Conservation (phyloP, 2,888 invertebrate genomes). For the Augochlorella aurata region DNA sequence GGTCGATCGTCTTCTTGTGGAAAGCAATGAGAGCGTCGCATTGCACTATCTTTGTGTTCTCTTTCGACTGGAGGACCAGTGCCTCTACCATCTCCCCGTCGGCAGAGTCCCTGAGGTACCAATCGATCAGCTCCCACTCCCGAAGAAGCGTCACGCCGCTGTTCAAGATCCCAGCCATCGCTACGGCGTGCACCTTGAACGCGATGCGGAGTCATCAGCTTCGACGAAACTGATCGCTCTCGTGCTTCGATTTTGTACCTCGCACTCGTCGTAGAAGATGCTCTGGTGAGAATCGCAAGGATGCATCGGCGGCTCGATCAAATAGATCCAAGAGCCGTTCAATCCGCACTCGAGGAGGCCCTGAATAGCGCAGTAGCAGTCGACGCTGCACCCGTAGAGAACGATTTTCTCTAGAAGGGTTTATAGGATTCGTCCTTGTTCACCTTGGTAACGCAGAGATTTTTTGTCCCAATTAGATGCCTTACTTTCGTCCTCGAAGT, state of each 20-base stretch:
- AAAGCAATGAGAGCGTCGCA: conserved; percentile 85
- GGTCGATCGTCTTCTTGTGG: conserved; percentile 83
- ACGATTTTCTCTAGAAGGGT: conserved; percentile 80
- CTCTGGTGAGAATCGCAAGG: conserved; percentile 66
- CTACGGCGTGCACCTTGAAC: conserved; percentile 83
- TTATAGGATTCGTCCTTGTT: not conserved
- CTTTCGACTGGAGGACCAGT: conserved; percentile 83
- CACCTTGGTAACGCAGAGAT: too few species aligned
- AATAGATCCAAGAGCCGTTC: conserved; percentile 83
- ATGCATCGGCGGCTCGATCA: conserved; percentile 84
- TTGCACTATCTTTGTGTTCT: conserved; percentile 81
- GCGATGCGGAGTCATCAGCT: not conserved
- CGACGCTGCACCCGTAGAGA: conserved; percentile 87
- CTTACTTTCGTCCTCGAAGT: conserved; percentile 63
- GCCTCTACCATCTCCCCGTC: conserved; percentile 75
- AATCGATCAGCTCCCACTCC: conserved; percentile 84
- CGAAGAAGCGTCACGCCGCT: conserved; percentile 83
- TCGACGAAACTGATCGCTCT: too few species aligned
- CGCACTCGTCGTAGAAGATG: conserved; percentile 77
- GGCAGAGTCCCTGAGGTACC: conserved; percentile 79
- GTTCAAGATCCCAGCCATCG: conserved; percentile 80
- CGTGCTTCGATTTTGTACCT: conserved; percentile 72
- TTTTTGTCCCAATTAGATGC: not conserved
- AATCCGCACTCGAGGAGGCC: conserved; percentile 85
- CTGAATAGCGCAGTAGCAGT: conserved; percentile 87